Base-by-base conservation (phyloP, 1,140 invertebrate genomes). In the Dreissena rostriformis region DNA sequence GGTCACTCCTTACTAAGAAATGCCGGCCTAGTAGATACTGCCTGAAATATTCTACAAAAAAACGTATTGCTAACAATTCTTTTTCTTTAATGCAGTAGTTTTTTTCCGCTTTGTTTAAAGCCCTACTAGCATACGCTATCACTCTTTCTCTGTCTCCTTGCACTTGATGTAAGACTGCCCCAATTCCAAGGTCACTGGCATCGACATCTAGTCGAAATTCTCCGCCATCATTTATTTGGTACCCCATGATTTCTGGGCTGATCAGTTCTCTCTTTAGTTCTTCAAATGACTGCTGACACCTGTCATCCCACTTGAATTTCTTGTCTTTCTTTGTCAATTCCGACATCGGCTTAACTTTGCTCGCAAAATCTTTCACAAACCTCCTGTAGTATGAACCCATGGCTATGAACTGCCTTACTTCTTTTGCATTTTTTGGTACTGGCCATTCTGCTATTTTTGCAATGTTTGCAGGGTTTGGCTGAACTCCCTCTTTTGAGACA, bases 391-490 rank as follows among this genome's bases (percentile, higher is more conserved):
- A n/a, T n/a, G n/a, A 74, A 55, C 82, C 63, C 26, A 86, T 82
- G 11, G 85, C 87, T 14, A 86, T 39, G 53, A 88, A 75, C n/a
- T 81, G 77, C 29, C 86, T 68, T 10, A 89, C 80, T 66, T 88
- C 52, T 7, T 57, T 85, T 8, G 79, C 75, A 53, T 68, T 80
- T 17, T 63, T 77, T 29, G 88, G 86, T 15, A 17, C 17, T 12
- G 80, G 86, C 70, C 83, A 90, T 8, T 86, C 29, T 26, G 39
- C 11, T 55, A 82, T 28, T 63, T 73, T 75, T 14, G 66, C 10
- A 26, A 74, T 53, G 68, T 87, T 88, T 19, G 74, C 65, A 28
- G 66, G 82, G 51, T 83, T 68, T 24, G 65, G 55, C 1, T 19
- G n/a, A 11, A 86, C 26, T 0, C 82, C 78, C 14, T 71, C 49